Evolutionary conservation across 2,797 vertebrate genomes (phyloP).

Genomic region (Zalophus californianus): DNA sequence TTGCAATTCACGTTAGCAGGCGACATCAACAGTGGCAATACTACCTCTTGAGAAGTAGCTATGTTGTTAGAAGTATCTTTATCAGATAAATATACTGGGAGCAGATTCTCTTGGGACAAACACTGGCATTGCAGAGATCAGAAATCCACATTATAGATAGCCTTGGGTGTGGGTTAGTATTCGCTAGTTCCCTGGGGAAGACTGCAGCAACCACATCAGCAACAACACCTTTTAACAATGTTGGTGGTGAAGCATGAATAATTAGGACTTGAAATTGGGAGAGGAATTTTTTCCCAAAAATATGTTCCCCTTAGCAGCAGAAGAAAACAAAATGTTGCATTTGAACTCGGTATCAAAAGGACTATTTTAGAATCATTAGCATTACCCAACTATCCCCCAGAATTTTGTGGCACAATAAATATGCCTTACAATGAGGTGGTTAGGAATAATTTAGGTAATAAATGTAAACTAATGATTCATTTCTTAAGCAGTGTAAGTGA

Average conservation of each 20-base stretch:
- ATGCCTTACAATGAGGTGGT: not conserved
- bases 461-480: not conserved
- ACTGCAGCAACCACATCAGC: not conserved
- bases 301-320: not conserved
- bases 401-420: not conserved
- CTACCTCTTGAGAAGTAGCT: not conserved
- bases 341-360: not conserved
- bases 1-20: not conserved
- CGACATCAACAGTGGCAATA: not conserved
- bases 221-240: not conserved
- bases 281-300: not conserved
- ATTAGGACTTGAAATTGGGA: not conserved
- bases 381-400: not conserved
- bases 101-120: not conserved
- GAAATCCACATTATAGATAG: not conserved
- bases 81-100: not conserved
- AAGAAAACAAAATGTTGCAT: not conserved
- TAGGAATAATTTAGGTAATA: not conserved
- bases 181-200: not conserved
- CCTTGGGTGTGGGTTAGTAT: not conserved
- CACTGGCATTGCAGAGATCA: not conserved
- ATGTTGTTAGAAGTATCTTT: not conserved
- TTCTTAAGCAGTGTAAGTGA: not conserved
- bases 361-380: not conserved
- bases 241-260: not conserved